Evolutionary conservation across 2,797 vertebrate genomes (phyloP).

Genomic region (Rhincodon typus): DNA sequence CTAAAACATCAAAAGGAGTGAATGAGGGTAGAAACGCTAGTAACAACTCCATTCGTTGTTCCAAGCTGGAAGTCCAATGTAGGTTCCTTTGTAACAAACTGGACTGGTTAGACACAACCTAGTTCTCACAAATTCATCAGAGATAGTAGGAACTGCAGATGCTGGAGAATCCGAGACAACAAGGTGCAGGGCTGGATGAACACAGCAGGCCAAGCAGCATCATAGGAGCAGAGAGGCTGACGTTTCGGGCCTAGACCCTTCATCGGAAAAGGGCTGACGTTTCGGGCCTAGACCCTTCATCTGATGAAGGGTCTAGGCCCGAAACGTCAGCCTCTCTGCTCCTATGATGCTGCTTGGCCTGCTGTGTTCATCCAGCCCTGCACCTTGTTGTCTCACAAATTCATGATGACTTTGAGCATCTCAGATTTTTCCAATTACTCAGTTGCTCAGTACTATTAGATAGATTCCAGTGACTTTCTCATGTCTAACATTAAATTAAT

Average conservation of each 20-base stretch:
- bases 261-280: no score
- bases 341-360: no score
- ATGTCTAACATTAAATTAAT: neutral
- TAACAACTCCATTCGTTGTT: neutral
- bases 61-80: neutral
- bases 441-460: neutral
- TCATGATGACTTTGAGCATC: neutral
- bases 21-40: neutral
- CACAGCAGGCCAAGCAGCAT: no score
- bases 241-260: no score
- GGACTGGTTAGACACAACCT: neutral
- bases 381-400: neutral
- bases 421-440: neutral
- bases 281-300: no score
- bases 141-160: no score
- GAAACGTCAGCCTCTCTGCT: no score
- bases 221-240: no score
- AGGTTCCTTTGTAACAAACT: neutral
- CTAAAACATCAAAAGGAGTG: neutral
- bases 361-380: no score
- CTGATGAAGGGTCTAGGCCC: no score
- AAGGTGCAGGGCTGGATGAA: no score
- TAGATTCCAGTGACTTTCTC: neutral
- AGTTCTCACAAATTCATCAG: neutral
- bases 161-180: no score